Base-by-base conservation (phyloP, 2,888 invertebrate species). In the Calameuta idolon region DNA sequence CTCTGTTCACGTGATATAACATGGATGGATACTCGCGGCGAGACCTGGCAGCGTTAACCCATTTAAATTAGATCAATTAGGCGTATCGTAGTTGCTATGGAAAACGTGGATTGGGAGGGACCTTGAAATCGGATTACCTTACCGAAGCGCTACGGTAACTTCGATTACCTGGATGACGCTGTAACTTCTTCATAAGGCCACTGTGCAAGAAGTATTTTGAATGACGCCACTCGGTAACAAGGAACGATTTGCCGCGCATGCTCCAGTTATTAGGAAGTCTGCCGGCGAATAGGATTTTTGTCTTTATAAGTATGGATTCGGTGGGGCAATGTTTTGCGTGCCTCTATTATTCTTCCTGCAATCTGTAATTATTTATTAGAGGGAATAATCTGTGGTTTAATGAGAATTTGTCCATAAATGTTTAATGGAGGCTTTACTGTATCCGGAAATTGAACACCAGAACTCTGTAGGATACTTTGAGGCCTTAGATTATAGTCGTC, bases 11-110 rank as follows among this genome's bases (percentile, higher is more conserved):
- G 77, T 79, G 78, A 77, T 76, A 68, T 75, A 68, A 75, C 75
- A 73, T 23, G 30, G 71, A 30, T 34, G 30, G 23, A 55, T 55
- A 55, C 55, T 55, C 23, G 23, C 23, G 55, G 23, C 55, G 55
- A 55, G 55, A 55, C 23, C 55, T 55, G 12, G 15, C 23, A 33
- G 69, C 76, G 76, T 79, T 79, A 79, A 81, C 77, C 69, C 75
- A 79, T 81, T 77, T 76, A 81, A 81, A 81, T 80, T 80, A 75
- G 74, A 82, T 81, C 81, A 81, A 83, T 82, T 82, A 80, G 76
- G 33, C 75, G 75, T 74, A 75, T 76, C 80, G 79, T 76, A 74
- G 23, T 55, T 55, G 55, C 55, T 23, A 23, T 9, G 55, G 55
- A 55, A 55, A 23, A 55, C 55, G 9, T 55, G 55, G 23, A 55